phyloP scores from a whole-genome alignment of 2,797 vertebrate genomes.

The Coccyzus lansbergi region DNA sequence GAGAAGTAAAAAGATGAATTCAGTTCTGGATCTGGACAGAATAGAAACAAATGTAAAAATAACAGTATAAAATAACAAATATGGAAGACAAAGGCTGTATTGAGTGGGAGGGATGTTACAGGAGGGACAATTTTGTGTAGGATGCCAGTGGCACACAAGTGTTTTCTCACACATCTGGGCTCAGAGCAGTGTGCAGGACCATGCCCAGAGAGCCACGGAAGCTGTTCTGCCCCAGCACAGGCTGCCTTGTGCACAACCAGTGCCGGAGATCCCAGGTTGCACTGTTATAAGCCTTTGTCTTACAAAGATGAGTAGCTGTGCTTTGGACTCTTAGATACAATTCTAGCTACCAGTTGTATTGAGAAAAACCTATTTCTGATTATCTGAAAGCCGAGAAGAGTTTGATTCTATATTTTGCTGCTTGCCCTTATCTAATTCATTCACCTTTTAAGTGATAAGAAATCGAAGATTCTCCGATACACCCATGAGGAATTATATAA shows the following conservation, averaged over 20 bases:
- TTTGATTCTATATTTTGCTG: neutral
- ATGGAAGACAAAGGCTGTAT: neutral
- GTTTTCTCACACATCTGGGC: neutral
- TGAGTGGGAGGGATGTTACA: neutral
- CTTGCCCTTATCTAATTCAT: neutral
- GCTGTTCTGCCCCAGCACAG: neutral
- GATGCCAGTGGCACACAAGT: neutral
- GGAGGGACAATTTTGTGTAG: neutral
- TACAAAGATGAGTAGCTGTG: neutral
- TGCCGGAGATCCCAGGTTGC: rapidly evolving
- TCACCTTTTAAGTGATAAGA: neutral
- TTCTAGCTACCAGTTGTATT: neutral
- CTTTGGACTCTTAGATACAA: neutral
- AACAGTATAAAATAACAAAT: no score
- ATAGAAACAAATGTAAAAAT: neutral
- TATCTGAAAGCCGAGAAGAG: neutral
- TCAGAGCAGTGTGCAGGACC: neutral
- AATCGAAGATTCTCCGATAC: neutral
- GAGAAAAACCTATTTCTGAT: neutral
- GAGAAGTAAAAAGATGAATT: neutral
- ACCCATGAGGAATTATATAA: neutral
- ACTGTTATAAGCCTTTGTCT: neutral
- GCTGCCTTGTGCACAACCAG: neutral
- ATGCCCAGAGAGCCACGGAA: neutral
- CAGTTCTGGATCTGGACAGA: neutral